phyloP scores from a whole-genome alignment of 1,140 invertebrate genomes.

The Atta texana region DNA sequence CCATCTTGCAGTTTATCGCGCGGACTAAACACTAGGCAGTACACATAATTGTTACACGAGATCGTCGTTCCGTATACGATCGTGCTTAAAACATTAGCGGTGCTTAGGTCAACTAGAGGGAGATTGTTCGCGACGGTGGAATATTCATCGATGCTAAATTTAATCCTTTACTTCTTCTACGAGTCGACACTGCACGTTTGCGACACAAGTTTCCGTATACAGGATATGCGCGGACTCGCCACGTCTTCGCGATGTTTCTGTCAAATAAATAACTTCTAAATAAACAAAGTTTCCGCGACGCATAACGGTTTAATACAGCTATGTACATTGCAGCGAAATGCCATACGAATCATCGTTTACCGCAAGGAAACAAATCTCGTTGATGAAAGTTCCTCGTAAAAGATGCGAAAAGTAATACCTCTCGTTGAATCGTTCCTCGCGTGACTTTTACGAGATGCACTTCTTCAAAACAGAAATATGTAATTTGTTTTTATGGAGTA shows the following conservation, averaged over 20 bases:
- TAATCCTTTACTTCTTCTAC: conserved; percentile 50
- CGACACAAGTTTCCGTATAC: conserved; percentile 53
- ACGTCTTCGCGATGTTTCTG: conserved; percentile 49
- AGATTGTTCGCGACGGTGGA: conserved; percentile 4
- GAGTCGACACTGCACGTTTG: conserved; percentile 42
- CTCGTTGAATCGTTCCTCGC: conserved; percentile 9
- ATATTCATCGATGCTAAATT: conserved; percentile 51
- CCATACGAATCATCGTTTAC: conserved; percentile 54
- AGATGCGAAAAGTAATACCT: conserved; percentile 46
- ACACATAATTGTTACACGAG: conserved; percentile 13
- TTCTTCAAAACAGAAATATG: conserved; percentile 23
- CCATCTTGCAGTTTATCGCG: conserved; percentile 9
- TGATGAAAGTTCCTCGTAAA: conserved; percentile 59
- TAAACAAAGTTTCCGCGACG: conserved; percentile 54
- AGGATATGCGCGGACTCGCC: conserved; percentile 39
- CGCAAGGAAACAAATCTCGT: conserved; percentile 50
- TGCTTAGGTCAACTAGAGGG: background rate
- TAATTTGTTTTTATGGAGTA: conserved; percentile 5
- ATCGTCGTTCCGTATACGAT: conserved; percentile 14
- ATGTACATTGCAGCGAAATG: conserved; percentile 35
- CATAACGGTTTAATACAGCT: conserved; percentile 53
- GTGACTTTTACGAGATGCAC: conserved; percentile 46
- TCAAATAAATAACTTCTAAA: conserved; percentile 61
- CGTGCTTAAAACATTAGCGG: conserved; percentile 42
- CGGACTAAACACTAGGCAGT: background rate